Conservation (phyloP, 2,797 vertebrate species). For the Catostomus latipinnis region DNA sequence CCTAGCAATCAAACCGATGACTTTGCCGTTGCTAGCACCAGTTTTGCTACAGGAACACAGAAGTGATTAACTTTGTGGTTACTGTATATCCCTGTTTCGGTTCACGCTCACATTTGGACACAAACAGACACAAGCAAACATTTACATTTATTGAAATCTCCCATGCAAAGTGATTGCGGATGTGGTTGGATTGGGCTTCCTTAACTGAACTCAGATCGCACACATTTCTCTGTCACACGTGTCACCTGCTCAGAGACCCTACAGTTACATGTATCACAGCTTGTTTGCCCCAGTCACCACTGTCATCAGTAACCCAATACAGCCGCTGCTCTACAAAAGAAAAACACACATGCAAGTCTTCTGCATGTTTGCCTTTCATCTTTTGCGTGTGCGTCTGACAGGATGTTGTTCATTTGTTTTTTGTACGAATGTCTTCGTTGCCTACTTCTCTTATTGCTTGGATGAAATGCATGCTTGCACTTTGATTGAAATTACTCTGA, state of each 20-base stretch:
- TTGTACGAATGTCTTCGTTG: conserved; percentile 12
- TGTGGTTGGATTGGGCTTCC: conserved; percentile 24
- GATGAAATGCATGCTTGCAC: neutral
- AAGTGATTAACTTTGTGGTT: no score
- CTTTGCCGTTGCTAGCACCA: no score
- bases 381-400: conserved; percentile 5
- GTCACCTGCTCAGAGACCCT: conserved; percentile 12
- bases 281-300: conserved; percentile 8
- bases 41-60: no score
- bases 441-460: neutral
- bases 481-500: neutral
- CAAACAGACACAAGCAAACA: conserved; percentile 26
- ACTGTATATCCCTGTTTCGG: no score
- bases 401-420: neutral
- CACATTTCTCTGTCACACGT: conserved; percentile 59
- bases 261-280: conserved; percentile 3
- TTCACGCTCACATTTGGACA: neutral
- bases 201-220: conserved; percentile 40
- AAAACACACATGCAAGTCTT: conserved; percentile 34
- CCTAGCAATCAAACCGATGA: no score
- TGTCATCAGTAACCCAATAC: conserved; percentile 43
- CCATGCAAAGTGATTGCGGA: conserved; percentile 41
- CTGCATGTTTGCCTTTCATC: conserved; percentile 40
- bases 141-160: conserved; percentile 38
- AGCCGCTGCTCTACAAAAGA: conserved; percentile 28